Conservation (phyloP, 2,888 invertebrate species). For the Axea sp. region DNA sequence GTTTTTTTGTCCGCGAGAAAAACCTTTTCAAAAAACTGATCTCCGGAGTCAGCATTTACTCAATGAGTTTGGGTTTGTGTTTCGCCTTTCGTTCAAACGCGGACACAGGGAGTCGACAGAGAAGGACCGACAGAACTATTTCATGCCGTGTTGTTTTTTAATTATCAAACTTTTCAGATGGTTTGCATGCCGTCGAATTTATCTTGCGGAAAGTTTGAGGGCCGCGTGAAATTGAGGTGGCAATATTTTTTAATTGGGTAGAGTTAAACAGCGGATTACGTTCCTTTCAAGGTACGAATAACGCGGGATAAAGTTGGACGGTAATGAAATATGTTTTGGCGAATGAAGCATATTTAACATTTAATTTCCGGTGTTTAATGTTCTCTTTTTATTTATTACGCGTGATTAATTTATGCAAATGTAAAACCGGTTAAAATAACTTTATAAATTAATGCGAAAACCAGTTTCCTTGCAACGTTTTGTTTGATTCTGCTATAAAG, state of each 20-base stretch:
- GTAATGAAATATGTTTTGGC: constrained; percentile 33
- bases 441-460: too few species aligned
- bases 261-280: constrained; percentile 20
- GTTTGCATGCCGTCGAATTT: constrained; percentile 19
- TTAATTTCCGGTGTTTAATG: too few species aligned
- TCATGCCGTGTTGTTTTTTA: constrained; percentile 29
- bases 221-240: constrained; percentile 27
- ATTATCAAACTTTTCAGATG: constrained; percentile 26
- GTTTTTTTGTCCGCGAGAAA: constrained; percentile 16
- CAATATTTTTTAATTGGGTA: constrained; percentile 48
- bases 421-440: too few species aligned
- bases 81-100: constrained; percentile 7
- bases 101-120: too few species aligned
- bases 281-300: constrained; percentile 18
- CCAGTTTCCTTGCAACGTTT: too few species aligned
- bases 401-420: too few species aligned
- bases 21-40: constrained; percentile 42
- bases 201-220: constrained; percentile 35
- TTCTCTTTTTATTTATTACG: too few species aligned
- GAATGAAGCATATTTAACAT: too few species aligned
- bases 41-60: constrained; percentile 34
- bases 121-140: too few species aligned
- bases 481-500: too few species aligned
- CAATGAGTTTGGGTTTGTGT: constrained; percentile 29
- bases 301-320: not conserved